Conservation (phyloP, 2,888 invertebrate species). For the Alloplasta piceator region DNA sequence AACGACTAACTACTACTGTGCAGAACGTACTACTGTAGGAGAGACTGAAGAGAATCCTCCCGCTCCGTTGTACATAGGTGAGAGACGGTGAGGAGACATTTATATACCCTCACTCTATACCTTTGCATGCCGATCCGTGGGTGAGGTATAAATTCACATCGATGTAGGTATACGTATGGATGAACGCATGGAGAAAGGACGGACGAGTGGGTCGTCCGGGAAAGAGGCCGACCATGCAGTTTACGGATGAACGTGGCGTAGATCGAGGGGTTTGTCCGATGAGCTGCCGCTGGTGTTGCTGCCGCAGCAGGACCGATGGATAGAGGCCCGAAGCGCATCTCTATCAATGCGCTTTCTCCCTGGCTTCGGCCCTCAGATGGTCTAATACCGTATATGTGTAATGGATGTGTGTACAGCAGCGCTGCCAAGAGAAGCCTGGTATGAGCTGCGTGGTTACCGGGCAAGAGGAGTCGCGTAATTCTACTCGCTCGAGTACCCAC, state of each 20-base stretch:
- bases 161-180: too few species aligned
- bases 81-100: slow-evolving; percentile 19
- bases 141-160: slow-evolving; percentile 17
- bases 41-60: slow-evolving; percentile 42
- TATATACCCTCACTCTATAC: not conserved
- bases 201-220: slow-evolving; percentile 54
- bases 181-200: slow-evolving; percentile 21
- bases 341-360: slow-evolving; percentile 38
- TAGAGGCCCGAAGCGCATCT: slow-evolving; percentile 69
- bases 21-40: slow-evolving; percentile 44
- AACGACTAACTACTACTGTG: slow-evolving; percentile 64
- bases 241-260: slow-evolving; percentile 35
- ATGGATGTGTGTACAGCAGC: slow-evolving; percentile 31
- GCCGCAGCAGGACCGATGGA: slow-evolving; percentile 70
- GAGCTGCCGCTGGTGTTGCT: slow-evolving; percentile 40
- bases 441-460: slow-evolving; percentile 62
- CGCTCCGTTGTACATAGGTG: slow-evolving; percentile 1
- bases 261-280: slow-evolving; percentile 50
- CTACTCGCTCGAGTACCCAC: slow-evolving; percentile 78
- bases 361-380: slow-evolving; percentile 66
- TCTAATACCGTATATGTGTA: not conserved
- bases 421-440: slow-evolving; percentile 43
- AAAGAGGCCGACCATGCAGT: slow-evolving; percentile 54
- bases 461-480: slow-evolving; percentile 75
- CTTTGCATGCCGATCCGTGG: slow-evolving; percentile 7